Base-by-base conservation (phyloP, 2,113 vertebrate genomes). In the Clupea harengus region DNA sequence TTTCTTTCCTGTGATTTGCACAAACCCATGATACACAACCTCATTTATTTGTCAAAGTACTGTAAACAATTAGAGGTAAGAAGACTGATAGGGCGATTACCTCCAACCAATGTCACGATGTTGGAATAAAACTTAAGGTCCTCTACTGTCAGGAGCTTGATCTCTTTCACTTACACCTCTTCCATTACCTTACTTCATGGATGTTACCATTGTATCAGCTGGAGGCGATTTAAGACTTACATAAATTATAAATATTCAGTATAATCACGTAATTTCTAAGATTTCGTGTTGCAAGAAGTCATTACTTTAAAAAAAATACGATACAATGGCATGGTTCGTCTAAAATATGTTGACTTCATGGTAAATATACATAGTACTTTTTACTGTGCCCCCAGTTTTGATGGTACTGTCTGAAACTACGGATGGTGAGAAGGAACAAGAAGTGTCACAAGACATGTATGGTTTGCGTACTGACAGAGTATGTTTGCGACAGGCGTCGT, bases 111-210 rank as follows among this genome's bases (percentile, higher is more conserved):
- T 92, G 92, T 91, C 89, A 92, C 90, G 86, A 91, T 91, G 89
- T 90, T 90, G 85, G 82, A 85, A 89, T 92, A 93, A 87, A 95
- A 93, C 52, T 93, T 90, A 90, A 94, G 91, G 93, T 95, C 92
- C 91, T 91, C 94, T 92, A 93, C 93, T 95, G 95, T 95, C 94
- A 96, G 92, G 92, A 93, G 91, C 90, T 92, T 91, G 94, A 92
- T 92, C 91, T 90, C 92, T 92, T 93, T 94, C 92, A 93, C 93
- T 91, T 89, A 94, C 92, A 93, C 93, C 90, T 93, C 93, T 93
- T 89, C 89, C 92, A 92, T 91, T 93, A 90, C 85, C 81, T 86
- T 92, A 89, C 88, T 89, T 92, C 89, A 81, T 67, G 91, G 94
- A 88, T 80, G 52, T 81, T 88, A 92, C 93, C 90, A 94, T 86